phyloP scores from a whole-genome alignment of 2,113 vertebrate genomes.

The Neolamprologus ventralis region DNA sequence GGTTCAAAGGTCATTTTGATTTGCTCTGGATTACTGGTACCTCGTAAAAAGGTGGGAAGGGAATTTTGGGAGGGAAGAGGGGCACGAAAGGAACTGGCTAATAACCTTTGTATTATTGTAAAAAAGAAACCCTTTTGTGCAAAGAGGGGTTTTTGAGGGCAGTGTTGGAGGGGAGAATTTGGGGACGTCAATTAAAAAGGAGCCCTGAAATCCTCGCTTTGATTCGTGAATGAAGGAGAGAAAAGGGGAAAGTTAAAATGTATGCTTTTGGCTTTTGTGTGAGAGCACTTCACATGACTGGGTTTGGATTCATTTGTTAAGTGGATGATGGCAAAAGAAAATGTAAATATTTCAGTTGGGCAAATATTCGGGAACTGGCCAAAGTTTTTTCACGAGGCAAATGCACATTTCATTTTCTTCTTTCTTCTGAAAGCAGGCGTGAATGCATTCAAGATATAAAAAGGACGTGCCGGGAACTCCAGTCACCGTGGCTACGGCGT shows the following conservation, averaged over 20 bases:
- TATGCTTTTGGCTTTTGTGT: slow-evolving; percentile 48
- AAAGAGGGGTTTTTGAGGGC: slow-evolving; percentile 59
- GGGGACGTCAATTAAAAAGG: slow-evolving; percentile 81
- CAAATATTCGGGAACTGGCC: not conserved
- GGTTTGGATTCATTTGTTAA: slow-evolving; percentile 37
- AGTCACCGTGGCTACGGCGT: not conserved
- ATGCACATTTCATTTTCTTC: not conserved
- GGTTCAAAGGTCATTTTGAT: slow-evolving; percentile 94
- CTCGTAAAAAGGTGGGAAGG: slow-evolving; percentile 70
- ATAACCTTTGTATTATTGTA: slow-evolving; percentile 81
- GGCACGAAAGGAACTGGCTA: slow-evolving; percentile 75
- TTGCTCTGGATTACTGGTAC: slow-evolving; percentile 87
- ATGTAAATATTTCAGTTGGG: slow-evolving; percentile 10
- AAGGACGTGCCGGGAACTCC: not conserved
- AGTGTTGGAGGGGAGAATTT: slow-evolving; percentile 47
- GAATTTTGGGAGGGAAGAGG: slow-evolving; percentile 43
- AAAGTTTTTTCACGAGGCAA: not conserved
- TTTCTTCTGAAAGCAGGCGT: not conserved
- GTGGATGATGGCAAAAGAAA: not conserved
- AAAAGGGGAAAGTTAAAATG: slow-evolving; percentile 49
- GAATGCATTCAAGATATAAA: not conserved
- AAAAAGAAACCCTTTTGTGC: slow-evolving; percentile 76
- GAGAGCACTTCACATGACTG: slow-evolving; percentile 8
- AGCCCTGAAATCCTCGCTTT: slow-evolving; percentile 60
- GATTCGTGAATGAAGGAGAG: slow-evolving; percentile 29